These are phyloP conservation scores for Atherinosoma microstoma DNA, from an alignment of 2,797 vertebrate genomes.

Conservation along the genomic window DNA sequence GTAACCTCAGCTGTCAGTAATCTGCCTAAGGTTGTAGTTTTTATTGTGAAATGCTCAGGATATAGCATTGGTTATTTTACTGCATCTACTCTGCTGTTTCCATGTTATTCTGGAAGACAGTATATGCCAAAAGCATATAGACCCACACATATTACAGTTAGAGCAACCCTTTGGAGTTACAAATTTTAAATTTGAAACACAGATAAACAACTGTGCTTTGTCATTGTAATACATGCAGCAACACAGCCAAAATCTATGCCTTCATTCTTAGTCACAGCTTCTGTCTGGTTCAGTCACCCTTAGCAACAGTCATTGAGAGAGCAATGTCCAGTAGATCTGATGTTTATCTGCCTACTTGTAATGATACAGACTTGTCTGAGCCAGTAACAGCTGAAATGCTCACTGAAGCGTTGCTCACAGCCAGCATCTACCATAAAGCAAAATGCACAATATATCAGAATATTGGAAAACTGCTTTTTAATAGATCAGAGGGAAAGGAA, in stretches of 20 bases:
- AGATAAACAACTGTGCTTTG: no score
- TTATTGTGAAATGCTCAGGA: neutral
- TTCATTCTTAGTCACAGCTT: neutral
- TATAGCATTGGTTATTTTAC: no score
- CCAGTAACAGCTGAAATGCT: neutral
- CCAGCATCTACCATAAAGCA: no score
- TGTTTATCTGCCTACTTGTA: neutral
- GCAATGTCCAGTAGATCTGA: neutral
- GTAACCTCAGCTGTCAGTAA: neutral
- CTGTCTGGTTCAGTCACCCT: neutral
- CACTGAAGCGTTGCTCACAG: neutral
- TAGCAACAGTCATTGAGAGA: neutral
- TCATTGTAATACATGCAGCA: no score
- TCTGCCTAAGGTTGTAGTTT: neutral
- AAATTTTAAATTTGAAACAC: no score
- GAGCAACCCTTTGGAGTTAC: no score
- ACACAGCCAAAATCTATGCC: no score
- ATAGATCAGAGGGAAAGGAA: neutral
- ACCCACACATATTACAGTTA: no score
- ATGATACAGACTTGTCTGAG: neutral
- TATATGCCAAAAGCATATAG: no score
- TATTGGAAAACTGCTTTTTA: neutral
- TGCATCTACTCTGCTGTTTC: no score
- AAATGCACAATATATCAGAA: no score
- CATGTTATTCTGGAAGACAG: no score